phyloP scores from a whole-genome alignment of 2,888 invertebrate genomes.

The Tenthredo notha region DNA sequence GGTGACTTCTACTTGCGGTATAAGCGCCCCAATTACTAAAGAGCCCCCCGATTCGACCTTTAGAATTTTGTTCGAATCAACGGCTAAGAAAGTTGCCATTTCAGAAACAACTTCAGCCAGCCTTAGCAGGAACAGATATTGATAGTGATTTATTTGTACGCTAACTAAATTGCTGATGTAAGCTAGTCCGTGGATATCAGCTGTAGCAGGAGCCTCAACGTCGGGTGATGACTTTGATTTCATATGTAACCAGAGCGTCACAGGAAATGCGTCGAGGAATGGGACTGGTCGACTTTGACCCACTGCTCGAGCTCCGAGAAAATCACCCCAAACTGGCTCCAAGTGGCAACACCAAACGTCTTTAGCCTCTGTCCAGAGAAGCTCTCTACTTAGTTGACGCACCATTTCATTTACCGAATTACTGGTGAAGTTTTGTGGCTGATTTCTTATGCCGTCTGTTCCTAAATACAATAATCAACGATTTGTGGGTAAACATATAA shows the following conservation, averaged over 20 bases:
- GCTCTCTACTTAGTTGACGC: slow-evolving; percentile 77
- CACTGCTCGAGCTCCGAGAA: slow-evolving; percentile 89
- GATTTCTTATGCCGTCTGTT: slow-evolving; percentile 69
- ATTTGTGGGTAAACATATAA: not conserved
- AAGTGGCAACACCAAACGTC: slow-evolving; percentile 93
- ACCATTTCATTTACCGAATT: slow-evolving; percentile 81
- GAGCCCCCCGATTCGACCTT: slow-evolving; percentile 80
- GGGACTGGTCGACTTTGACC: slow-evolving; percentile 88
- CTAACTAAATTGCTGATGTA: slow-evolving; percentile 92
- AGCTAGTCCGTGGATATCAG: slow-evolving; percentile 89
- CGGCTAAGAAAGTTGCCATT: slow-evolving; percentile 88
- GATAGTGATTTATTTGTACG: slow-evolving; percentile 95
- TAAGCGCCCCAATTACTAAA: slow-evolving; percentile 87
- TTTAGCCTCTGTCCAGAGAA: slow-evolving; percentile 91
- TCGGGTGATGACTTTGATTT: slow-evolving; percentile 62
- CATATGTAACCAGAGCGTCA: slow-evolving; percentile 90
- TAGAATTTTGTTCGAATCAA: slow-evolving; percentile 88
- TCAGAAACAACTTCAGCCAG: slow-evolving; percentile 91
- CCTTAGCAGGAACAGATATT: slow-evolving; percentile 92
- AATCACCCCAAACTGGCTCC: slow-evolving; percentile 97
- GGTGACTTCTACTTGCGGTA: slow-evolving; percentile 93
- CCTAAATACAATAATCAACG: slow-evolving; percentile 68
- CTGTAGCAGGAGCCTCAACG: slow-evolving; percentile 74
- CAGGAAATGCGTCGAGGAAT: slow-evolving; percentile 91
- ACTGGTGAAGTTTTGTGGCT: slow-evolving; percentile 71